These are phyloP conservation scores for Hecatera dysodea DNA, from an alignment of 2,888 invertebrate genomes.

Conservation along the genomic window DNA sequence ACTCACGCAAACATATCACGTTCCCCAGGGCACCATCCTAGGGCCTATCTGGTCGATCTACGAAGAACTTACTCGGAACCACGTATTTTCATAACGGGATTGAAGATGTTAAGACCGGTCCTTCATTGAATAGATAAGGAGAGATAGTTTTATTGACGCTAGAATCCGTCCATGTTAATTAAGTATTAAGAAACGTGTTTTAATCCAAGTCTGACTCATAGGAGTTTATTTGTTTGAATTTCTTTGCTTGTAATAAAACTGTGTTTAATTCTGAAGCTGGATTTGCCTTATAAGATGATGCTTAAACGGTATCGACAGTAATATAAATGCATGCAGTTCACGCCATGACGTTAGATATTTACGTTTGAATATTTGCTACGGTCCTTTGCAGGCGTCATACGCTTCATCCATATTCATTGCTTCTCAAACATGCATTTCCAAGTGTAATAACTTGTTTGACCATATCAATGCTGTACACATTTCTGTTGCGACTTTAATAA, in stretches of 20 bases:
- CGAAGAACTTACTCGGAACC: slow-evolving; percentile 53
- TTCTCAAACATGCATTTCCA: slow-evolving; percentile 50
- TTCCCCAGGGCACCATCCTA: slow-evolving; percentile 53
- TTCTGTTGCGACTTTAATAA: not conserved
- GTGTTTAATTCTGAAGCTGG: slow-evolving; percentile 17
- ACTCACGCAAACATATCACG: slow-evolving; percentile 45
- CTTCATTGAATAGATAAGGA: slow-evolving; percentile 60
- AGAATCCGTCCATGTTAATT: slow-evolving; percentile 56
- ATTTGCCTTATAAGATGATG: slow-evolving; percentile 39
- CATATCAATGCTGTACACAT: slow-evolving; percentile 8
- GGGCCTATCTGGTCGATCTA: slow-evolving; percentile 56
- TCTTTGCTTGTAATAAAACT: slow-evolving; percentile 29
- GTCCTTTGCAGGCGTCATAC: slow-evolving; percentile 36
- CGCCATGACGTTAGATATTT: slow-evolving; percentile 47
- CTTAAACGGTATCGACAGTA: slow-evolving; percentile 38
- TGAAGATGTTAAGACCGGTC: slow-evolving; percentile 54
- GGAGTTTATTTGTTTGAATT: slow-evolving; percentile 34
- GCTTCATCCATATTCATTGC: slow-evolving; percentile 55
- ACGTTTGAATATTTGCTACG: slow-evolving; percentile 48
- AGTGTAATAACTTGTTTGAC: slow-evolving; percentile 45
- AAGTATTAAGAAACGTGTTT: slow-evolving; percentile 62
- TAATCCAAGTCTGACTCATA: slow-evolving; percentile 49
- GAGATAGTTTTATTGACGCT: slow-evolving; percentile 63
- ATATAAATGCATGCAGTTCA: slow-evolving; percentile 58
- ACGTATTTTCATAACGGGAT: slow-evolving; percentile 65